Conservation (phyloP, 2,888 invertebrate species). For the Alsophila aescularia region DNA sequence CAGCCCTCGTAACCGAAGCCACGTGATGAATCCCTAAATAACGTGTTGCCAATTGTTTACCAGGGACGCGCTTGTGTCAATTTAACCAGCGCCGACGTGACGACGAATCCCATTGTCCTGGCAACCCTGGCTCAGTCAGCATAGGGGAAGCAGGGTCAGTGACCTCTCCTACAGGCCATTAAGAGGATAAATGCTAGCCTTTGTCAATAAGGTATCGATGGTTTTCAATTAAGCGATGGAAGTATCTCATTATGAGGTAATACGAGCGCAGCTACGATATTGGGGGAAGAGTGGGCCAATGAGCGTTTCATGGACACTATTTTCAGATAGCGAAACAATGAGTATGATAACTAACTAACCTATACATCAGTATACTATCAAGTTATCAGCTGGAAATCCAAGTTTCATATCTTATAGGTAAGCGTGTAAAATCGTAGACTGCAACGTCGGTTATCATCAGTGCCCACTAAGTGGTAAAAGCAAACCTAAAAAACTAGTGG, state of each 20-base stretch:
- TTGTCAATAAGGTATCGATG: constrained; percentile 50
- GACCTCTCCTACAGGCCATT: constrained; percentile 40
- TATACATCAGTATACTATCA: too few relatives aligned
- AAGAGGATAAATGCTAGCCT: constrained; percentile 44
- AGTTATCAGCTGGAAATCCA: too few relatives aligned
- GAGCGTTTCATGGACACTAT: not conserved
- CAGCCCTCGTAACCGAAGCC: constrained; percentile 3
- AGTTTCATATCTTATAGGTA: too few relatives aligned
- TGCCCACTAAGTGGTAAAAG: too few relatives aligned
- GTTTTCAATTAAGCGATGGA: constrained; percentile 44
- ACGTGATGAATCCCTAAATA: constrained; percentile 26
- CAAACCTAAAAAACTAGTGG: too few relatives aligned
- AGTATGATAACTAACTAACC: too few relatives aligned
- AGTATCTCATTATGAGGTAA: constrained; percentile 25
- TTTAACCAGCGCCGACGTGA: constrained; percentile 48
- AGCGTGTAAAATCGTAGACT: too few relatives aligned
- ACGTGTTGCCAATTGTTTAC: constrained; percentile 43
- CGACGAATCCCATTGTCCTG: constrained; percentile 33
- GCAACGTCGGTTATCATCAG: too few relatives aligned
- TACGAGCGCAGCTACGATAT: constrained; percentile 21
- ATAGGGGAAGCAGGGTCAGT: constrained; percentile 30
- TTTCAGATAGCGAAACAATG: too few relatives aligned
- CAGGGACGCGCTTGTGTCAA: constrained; percentile 52
- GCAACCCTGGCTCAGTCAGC: constrained; percentile 2
- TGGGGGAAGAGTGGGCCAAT: not conserved